Conservation (phyloP, 2,888 invertebrate genomes). For the Spisula solida region DNA sequence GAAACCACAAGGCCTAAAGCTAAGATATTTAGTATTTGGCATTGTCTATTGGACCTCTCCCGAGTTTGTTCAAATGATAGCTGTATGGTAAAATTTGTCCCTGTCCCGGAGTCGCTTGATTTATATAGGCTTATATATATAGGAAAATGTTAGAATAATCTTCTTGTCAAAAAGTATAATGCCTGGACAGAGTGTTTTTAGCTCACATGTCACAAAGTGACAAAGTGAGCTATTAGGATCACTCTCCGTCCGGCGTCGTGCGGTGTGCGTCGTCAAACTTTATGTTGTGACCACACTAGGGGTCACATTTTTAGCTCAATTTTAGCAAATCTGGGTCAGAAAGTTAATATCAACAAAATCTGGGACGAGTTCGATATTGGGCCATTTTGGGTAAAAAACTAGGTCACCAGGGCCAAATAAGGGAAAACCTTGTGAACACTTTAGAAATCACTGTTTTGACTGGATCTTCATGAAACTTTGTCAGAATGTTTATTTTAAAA, state of each 20-base stretch:
- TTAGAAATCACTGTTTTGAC: conserved; percentile 11
- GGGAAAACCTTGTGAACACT: conserved; percentile 33
- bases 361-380: too few species aligned
- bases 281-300: too few species aligned
- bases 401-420: conserved; percentile 20
- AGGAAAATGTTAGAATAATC: conserved; percentile 15
- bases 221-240: too few species aligned
- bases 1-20: conserved; percentile 25
- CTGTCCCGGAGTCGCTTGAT: neutral
- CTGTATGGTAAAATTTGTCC: neutral
- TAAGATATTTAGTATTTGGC: conserved; percentile 22
- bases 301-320: too few species aligned
- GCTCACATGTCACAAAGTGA: too few species aligned
- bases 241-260: too few species aligned
- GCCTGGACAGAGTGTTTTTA: neutral
- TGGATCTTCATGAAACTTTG: conserved; percentile 15
- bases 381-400: conserved; percentile 8
- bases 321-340: too few species aligned
- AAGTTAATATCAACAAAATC: too few species aligned
- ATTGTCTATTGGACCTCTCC: conserved; percentile 7
- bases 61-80: neutral
- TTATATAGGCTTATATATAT: conserved; percentile 9
- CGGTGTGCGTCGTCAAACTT: too few species aligned
- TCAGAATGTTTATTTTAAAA: conserved; percentile 16
- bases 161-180: conserved; percentile 1